These are phyloP conservation scores for Corella eumyota DNA, from an alignment of 23 tunicate genomes.

Conservation along the genomic window DNA sequence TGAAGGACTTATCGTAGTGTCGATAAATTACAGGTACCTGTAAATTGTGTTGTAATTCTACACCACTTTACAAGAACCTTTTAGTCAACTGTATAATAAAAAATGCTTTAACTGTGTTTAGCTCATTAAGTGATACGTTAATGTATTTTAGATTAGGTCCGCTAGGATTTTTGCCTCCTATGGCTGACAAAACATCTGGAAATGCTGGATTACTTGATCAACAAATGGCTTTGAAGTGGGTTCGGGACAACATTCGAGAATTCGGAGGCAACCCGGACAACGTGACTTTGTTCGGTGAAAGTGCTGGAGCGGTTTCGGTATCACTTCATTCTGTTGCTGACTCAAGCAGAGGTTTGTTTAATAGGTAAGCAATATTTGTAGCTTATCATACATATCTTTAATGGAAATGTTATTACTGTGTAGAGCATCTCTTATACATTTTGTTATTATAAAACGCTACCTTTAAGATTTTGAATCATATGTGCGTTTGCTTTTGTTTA, in stretches of 20 bases:
- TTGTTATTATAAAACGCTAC: too few species aligned
- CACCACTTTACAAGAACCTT: too few species aligned
- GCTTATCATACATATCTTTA: too few species aligned
- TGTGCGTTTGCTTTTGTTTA: too few species aligned
- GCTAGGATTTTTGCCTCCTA: conserved; percentile 52
- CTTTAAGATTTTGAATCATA: too few species aligned
- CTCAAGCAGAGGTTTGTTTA: conserved; percentile 28
- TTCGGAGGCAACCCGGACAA: conserved; percentile 68
- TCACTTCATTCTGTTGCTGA: conserved; percentile 50
- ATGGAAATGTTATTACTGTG: too few species aligned
- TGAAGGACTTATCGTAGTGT: conserved; percentile 59
- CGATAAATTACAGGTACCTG: conserved; percentile 57
- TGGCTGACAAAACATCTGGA: conserved; percentile 29
- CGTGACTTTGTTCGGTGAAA: conserved; percentile 68
- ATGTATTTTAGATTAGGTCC: conserved; percentile 79
- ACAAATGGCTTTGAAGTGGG: conserved; percentile 52
- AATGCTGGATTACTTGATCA: conserved; percentile 75
- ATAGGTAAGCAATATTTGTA: conserved; percentile 31
- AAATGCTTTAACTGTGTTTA: too few species aligned
- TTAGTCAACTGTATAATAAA: too few species aligned
- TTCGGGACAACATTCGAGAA: conserved; percentile 35
- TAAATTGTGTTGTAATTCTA: too few species aligned
- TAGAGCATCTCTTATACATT: too few species aligned
- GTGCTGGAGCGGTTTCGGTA: conserved; percentile 62
- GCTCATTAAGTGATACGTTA: too few species aligned